Conservation (phyloP, 2,113 vertebrate genomes). For the Polypterus senegalus region DNA sequence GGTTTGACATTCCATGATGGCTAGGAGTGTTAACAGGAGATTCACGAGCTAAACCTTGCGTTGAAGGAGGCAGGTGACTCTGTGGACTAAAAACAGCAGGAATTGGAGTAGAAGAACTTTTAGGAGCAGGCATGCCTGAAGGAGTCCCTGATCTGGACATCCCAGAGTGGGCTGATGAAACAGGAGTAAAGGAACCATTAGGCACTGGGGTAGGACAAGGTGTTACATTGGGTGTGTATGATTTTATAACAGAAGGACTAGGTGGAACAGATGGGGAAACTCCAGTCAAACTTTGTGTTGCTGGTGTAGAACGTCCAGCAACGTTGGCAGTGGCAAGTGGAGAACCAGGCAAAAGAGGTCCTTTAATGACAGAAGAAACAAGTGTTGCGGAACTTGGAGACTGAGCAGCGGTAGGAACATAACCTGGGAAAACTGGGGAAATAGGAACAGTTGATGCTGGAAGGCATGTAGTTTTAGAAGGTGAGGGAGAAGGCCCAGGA, state of each 20-base stretch:
- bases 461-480: conserved; percentile 52
- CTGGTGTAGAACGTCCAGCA: conserved; percentile 34
- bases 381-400: conserved; percentile 35
- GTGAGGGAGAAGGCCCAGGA: conserved; percentile 58
- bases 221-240: conserved; percentile 50
- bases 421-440: conserved; percentile 71
- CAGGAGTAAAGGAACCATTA: conserved; percentile 51
- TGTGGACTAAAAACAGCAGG: conserved; percentile 25
- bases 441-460: conserved; percentile 57
- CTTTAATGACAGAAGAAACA: conserved; percentile 56
- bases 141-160: conserved; percentile 54
- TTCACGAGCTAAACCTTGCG: conserved; percentile 34
- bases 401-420: conserved; percentile 47
- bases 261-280: conserved; percentile 29
- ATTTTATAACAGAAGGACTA: conserved; percentile 51
- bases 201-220: conserved; percentile 53
- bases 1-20: conserved; percentile 49
- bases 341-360: conserved; percentile 27
- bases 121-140: conserved; percentile 27
- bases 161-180: conserved; percentile 50
- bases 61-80: conserved; percentile 13
- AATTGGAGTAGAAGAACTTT: conserved; percentile 42
- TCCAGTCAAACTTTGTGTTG: conserved; percentile 13
- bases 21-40: conserved; percentile 44
- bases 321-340: conserved; percentile 34